These are phyloP conservation scores for Pseudococcus longispinus DNA, from an alignment of 2,888 invertebrate genomes.

Conservation along the genomic window DNA sequence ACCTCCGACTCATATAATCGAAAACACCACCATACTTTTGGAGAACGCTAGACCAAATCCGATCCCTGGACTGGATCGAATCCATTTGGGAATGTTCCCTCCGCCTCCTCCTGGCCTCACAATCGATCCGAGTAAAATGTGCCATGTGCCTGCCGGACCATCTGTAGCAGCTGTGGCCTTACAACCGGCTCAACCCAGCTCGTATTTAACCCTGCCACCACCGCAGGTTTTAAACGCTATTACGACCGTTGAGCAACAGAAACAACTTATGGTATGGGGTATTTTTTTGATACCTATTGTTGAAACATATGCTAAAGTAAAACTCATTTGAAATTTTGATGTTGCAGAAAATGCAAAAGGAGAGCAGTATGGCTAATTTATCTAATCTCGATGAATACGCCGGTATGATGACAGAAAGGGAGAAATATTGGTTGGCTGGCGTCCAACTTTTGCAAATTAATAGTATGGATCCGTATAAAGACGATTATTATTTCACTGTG, in stretches of 20 bases:
- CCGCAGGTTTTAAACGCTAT: slow-evolving; percentile 45
- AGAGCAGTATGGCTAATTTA: slow-evolving; percentile 32
- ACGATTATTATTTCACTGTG: slow-evolving; percentile 96
- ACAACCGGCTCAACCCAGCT: not conserved
- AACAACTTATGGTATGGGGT: slow-evolving; percentile 37
- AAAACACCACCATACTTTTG: slow-evolving; percentile 34
- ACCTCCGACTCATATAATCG: slow-evolving; percentile 9
- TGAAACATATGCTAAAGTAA: too few relatives aligned
- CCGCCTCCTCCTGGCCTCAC: slow-evolving; percentile 47
- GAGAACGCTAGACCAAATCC: not conserved
- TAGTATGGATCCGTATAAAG: slow-evolving; percentile 93
- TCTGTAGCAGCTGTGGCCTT: not conserved
- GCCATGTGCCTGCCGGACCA: slow-evolving; percentile 30
- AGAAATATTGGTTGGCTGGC: slow-evolving; percentile 95
- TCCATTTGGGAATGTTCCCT: slow-evolving; percentile 37
- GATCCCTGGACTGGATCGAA: slow-evolving; percentile 19
- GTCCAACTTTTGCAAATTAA: slow-evolving; percentile 93
- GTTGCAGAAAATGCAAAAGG: slow-evolving; percentile 49
- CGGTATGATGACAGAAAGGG: slow-evolving; percentile 90
- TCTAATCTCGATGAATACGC: slow-evolving; percentile 75
- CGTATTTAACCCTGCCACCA: slow-evolving; percentile 39
- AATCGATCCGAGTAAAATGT: slow-evolving; percentile 48
- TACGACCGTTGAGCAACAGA: slow-evolving; percentile 47
- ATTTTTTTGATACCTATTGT: not conserved
- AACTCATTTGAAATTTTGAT: not conserved